Evolutionary conservation across 1,140 invertebrate genomes (phyloP).

Genomic region (Heliconius hewitsoni): DNA sequence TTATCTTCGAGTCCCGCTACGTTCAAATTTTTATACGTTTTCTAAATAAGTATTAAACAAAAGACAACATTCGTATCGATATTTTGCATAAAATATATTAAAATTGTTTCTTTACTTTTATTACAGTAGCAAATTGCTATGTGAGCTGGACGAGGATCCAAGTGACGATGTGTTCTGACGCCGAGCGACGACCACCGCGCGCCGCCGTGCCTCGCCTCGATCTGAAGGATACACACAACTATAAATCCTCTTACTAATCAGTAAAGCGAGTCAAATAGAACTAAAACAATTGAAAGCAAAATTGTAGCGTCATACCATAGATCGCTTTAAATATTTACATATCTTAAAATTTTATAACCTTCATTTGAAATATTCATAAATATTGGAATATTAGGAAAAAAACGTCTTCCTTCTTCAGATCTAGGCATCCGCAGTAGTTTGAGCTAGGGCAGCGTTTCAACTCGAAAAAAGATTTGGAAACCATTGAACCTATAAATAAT

Average conservation of each 20-base stretch:
- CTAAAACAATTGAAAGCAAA: not conserved
- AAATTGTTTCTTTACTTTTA: conserved; percentile 17
- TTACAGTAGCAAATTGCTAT: conserved; percentile 72
- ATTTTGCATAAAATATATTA: too few species aligned
- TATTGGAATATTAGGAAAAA: not conserved
- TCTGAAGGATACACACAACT: conserved; percentile 65
- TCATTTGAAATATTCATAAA: not conserved
- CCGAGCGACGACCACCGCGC: conserved; percentile 61
- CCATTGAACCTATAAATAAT: not conserved
- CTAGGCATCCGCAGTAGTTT: not conserved
- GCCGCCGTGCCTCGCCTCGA: conserved; percentile 63
- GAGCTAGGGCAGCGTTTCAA: not conserved
- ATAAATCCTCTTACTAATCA: conserved; percentile 24
- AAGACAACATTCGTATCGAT: too few species aligned
- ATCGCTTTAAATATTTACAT: not conserved
- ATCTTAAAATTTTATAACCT: not conserved
- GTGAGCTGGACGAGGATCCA: conserved; percentile 74
- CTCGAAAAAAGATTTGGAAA: not conserved
- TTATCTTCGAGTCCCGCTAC: too few species aligned
- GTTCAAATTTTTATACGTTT: too few species aligned
- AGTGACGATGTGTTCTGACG: conserved; percentile 79
- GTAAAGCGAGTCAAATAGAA: not conserved
- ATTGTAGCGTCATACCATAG: not conserved
- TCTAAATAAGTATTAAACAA: too few species aligned
- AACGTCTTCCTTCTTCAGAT: conserved; percentile 3